Conservation (phyloP, 2,888 invertebrate species). For the Chrysopilus asiliformis region DNA sequence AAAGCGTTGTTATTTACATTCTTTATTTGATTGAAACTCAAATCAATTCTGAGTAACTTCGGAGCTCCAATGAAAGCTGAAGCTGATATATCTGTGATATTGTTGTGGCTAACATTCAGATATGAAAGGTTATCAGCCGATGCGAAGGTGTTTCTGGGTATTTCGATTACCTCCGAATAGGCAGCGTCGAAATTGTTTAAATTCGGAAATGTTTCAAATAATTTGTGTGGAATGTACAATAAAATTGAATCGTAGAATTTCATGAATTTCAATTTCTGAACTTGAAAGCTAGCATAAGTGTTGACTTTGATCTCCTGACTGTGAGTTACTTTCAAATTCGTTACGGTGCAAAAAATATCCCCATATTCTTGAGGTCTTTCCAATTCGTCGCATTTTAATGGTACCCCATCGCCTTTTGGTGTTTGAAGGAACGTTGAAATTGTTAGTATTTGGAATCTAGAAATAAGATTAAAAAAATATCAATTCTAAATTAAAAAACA, state of each 20-base stretch:
- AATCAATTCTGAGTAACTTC: constrained; percentile 26
- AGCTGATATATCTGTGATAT: constrained; percentile 27
- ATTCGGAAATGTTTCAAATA: constrained; percentile 28
- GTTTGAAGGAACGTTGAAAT: no score
- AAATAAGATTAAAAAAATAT: no score
- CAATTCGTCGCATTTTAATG: constrained; percentile 32
- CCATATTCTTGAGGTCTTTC: constrained; percentile 27
- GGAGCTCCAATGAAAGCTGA: constrained; percentile 32
- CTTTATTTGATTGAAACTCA: constrained; percentile 26
- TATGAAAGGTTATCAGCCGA: constrained; percentile 27
- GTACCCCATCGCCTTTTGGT: constrained; percentile 22
- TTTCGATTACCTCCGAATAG: constrained; percentile 28
- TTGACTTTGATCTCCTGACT: constrained; percentile 30
- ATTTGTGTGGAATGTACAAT: constrained; percentile 30
- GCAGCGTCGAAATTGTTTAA: constrained; percentile 30
- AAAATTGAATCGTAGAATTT: constrained; percentile 33
- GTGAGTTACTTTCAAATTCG: constrained; percentile 30
- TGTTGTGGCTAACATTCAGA: constrained; percentile 29
- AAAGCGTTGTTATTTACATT: constrained; percentile 28
- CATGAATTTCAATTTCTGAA: constrained; percentile 30
- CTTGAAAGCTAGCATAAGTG: constrained; percentile 20
- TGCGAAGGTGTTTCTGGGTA: constrained; percentile 30
- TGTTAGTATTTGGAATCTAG: no score
- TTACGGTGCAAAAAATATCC: constrained; percentile 29
- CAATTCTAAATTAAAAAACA: no score